Evolutionary conservation across 2,888 invertebrate species (phyloP), one percentile per base, ranked within the genome.

Genomic region (Pterostichus madidus): DNA sequence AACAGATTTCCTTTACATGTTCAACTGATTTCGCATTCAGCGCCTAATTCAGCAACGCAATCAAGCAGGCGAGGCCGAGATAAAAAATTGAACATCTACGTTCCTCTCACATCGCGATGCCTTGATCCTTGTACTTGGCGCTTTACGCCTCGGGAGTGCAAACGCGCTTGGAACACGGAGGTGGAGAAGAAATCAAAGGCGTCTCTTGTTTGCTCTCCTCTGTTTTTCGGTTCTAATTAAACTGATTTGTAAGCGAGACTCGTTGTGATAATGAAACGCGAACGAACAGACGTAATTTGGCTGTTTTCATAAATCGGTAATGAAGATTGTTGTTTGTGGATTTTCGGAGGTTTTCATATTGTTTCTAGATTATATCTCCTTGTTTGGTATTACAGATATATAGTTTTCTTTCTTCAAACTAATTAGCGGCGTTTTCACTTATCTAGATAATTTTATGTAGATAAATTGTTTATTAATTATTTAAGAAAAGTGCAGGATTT

Each of bases 151-250:
- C n/a, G 49, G 49, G 49, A 39, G 35, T 32, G 64, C 35, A 13
- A 64, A 35, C 13, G 35, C 7, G 11, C 24, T 24, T 24, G 24
- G 46, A 5, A 13, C n/a, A 68, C 32, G 32, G 15, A 35, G 35
- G 44, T 2, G 35, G 53, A 53, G 13, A 10, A 59, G 17, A 15
- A 46, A 73, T 73, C 73, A 73, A 73, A 46, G 73, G 31, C 5
- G 24, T 4, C 46, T 39, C 44, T 24, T 52, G 32, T 75, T 75
- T 52, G 75, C 32, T 49, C 32, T 49, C 68, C 10, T 49, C 35
- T 75, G 75, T 75, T 75, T 75, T 75, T 75, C 46, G 75, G 52
- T 32, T 32, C 17, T 52, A 75, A 75, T 75, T 75, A 75, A 75
- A 75, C 52, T 53, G 52, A 75, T 75, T 52, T 75, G 75, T 75